Base-by-base conservation (phyloP, 2,888 invertebrate species). In the Harmothoe impar region DNA sequence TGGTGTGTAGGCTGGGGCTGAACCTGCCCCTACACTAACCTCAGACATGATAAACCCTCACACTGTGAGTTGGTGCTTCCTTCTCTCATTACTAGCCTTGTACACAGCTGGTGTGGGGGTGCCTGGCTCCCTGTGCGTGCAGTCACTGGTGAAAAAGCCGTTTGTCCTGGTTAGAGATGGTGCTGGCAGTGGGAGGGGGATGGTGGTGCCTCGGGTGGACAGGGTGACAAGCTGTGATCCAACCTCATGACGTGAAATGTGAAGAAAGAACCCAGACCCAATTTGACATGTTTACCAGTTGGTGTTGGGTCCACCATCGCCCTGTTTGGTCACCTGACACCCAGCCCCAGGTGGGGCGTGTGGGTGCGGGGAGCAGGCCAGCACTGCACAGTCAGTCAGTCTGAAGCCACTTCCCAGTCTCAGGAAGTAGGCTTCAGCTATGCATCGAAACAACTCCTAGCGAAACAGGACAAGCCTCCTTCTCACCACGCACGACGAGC, bases 171-270 rank as follows among this genome's bases (percentile, higher is more conserved):
- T 62, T 62, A n/a, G 3, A n/a, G 3, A 29, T 72, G 5, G 33
- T 81, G 35, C 20, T 81, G 81, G 81, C 81, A 81, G 81, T 81
- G 35, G 43, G 81, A 81, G 81, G 81, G 81, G 81, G 81, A 43
- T 81, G 81, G 81, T 77, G 25, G 17, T 43, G 43, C 3, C 43
- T 43, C 77, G 25, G 25, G 25, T 77, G 25, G 3, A n/a, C n/a
- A n/a, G n/a, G 25, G 31, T 81, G 35, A 81, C 7, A 35, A 43
- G 43, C n/a, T 72, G 72, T 29, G 72, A 15, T 29, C 20, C 20
- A 15, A n/a, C 43, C 20, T 62, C 15, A 62, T 5, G 25, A 15
- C 0, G 31, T 77, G 77, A 77, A n/a, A n/a, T 31, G 31, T 25
- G 25, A 31, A 29, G 1, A 31, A 17, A 29, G 31, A 5, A 77